Evolutionary conservation across 1,140 invertebrate genomes (phyloP).

Genomic region (Saxidomus purpurata): DNA sequence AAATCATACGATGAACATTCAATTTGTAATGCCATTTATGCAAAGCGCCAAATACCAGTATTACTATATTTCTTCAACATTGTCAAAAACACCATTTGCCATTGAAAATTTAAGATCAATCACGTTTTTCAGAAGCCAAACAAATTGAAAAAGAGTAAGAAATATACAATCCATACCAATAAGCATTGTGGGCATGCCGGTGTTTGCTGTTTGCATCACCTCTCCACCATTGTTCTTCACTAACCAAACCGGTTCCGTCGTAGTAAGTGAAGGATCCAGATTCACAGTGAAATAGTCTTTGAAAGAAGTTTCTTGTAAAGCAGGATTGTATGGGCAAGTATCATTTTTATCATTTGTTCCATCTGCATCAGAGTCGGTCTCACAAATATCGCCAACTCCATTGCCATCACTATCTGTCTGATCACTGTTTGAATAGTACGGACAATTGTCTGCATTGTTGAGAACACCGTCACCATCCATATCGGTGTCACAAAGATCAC

Average conservation of each 20-base stretch:
- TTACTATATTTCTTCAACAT: no score
- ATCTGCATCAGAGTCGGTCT: conserved; percentile 72
- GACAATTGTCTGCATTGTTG: conserved; percentile 90
- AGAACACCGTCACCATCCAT: conserved; percentile 93
- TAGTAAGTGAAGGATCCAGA: conserved; percentile 44
- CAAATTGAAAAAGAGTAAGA: no score
- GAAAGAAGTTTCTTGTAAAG: conserved; percentile 52
- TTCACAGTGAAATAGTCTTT: conserved; percentile 64
- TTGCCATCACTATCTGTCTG: conserved; percentile 58
- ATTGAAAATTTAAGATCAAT: no score
- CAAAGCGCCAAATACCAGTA: no score
- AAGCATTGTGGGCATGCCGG: conserved; percentile 63
- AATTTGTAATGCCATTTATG: no score
- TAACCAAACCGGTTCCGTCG: conserved; percentile 32
- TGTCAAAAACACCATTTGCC: no score
- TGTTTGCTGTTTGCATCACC: conserved; percentile 56
- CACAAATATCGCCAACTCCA: conserved; percentile 72
- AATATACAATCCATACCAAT: conserved; percentile 62
- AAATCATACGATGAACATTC: no score
- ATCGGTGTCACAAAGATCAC: conserved; percentile 95
- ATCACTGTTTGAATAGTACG: conserved; percentile 86
- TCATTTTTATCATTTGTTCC: conserved; percentile 67
- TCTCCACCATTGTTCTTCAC: conserved; percentile 65
- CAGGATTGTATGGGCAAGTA: conserved; percentile 67
- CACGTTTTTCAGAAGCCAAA: no score